These are phyloP conservation scores for Chondrilla cf. caribensis DNA, from an alignment of 37 sponge, comb jelly and placozoan genomes.

Conservation along the genomic window DNA sequence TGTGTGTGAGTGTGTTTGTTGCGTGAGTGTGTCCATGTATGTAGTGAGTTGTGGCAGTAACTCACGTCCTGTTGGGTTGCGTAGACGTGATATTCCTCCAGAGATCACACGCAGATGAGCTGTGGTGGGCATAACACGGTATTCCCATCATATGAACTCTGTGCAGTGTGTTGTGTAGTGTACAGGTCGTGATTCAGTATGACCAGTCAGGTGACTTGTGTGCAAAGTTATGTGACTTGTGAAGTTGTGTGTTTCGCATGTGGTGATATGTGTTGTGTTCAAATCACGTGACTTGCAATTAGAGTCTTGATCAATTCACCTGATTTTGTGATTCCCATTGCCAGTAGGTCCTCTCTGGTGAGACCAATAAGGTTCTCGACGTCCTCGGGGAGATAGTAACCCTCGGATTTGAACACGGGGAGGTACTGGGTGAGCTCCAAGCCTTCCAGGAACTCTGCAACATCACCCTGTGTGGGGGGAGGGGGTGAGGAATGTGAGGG, in stretches of 20 bases:
- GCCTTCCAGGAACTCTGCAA: conserved; percentile 38
- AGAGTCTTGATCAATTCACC: too few relatives aligned
- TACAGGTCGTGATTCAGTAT: background rate
- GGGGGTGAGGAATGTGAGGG: background rate
- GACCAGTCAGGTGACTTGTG: background rate
- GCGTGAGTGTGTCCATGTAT: background rate
- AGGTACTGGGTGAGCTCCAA: conserved; percentile 53
- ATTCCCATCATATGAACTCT: background rate
- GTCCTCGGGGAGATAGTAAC: conserved; percentile 55
- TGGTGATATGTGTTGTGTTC: too few relatives aligned
- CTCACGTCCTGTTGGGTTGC: conserved; percentile 21
- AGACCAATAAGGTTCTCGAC: conserved; percentile 57
- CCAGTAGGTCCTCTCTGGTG: conserved; percentile 40
- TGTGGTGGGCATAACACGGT: background rate
- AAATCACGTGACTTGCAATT: conserved; percentile 2
- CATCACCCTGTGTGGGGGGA: conserved; percentile 26
- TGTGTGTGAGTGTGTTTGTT: conserved; percentile 8
- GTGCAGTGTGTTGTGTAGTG: background rate
- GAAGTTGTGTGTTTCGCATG: too few relatives aligned
- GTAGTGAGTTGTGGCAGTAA: background rate
- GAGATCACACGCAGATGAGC: background rate
- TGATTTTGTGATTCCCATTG: conserved; percentile 66
- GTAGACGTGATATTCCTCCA: background rate
- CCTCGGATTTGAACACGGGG: conserved; percentile 41
- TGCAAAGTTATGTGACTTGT: too few relatives aligned